Conservation (phyloP, 2,888 invertebrate species). For the Chouioia cunea region DNA sequence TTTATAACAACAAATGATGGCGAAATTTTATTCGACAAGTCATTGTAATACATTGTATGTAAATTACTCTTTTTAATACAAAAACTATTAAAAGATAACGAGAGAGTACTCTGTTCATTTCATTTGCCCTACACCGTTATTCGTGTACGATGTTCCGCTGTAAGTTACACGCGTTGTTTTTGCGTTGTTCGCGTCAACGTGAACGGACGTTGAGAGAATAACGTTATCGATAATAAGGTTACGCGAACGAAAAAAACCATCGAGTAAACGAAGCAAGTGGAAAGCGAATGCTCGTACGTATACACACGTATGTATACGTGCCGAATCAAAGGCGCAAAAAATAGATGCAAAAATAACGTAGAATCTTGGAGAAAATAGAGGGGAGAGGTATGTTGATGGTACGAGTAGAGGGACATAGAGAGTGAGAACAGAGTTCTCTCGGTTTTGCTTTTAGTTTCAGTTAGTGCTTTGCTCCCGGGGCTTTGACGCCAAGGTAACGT, state of each 20-base stretch:
- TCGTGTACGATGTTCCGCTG: background rate
- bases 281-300: too few relatives aligned
- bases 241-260: too few relatives aligned
- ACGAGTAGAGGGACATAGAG: slow-evolving; percentile 20
- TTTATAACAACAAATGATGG: slow-evolving; percentile 19
- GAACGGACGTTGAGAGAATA: too few relatives aligned
- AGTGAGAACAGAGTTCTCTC: slow-evolving; percentile 17
- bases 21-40: slow-evolving; percentile 24
- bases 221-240: too few relatives aligned
- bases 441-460: slow-evolving; percentile 43
- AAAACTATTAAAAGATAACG: slow-evolving; percentile 29
- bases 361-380: slow-evolving; percentile 19
- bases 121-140: background rate
- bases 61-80: slow-evolving; percentile 41
- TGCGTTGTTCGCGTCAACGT: too few relatives aligned
- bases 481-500: slow-evolving; percentile 39
- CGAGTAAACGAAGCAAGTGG: too few relatives aligned
- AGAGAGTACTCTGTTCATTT: background rate
- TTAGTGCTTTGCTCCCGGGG: slow-evolving; percentile 39
- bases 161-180: too few relatives aligned
- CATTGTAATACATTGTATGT: slow-evolving; percentile 38
- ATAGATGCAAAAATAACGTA: slow-evolving; percentile 40
- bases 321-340: slow-evolving; percentile 37
- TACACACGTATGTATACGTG: background rate
- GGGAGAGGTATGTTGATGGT: slow-evolving; percentile 10